phyloP scores from a whole-genome alignment of 2,113 vertebrate species.

The Ammodytes dubius region DNA sequence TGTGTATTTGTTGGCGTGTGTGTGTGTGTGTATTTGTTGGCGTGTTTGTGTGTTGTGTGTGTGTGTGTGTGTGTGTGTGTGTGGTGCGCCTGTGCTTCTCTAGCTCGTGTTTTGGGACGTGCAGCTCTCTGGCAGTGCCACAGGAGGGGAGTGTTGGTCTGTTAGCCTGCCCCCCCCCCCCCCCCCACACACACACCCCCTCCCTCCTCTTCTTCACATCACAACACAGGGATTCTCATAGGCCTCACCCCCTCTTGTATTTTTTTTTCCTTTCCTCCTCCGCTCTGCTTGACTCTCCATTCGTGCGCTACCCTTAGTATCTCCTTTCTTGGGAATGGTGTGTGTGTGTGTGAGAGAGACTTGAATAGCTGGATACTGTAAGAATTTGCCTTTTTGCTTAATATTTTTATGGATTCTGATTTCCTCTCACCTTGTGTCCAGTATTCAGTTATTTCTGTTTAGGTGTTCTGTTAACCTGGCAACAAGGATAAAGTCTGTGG shows the following conservation, averaged over 20 bases:
- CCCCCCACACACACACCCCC: conserved; percentile 25
- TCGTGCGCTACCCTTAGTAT: conserved; percentile 14
- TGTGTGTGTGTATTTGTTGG: too few relatives aligned
- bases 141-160: conserved; percentile 83
- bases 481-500: not conserved
- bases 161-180: conserved; percentile 50
- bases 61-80: conserved; percentile 1
- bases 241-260: conserved; percentile 30
- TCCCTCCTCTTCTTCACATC: conserved; percentile 43
- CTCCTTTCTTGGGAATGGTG: conserved; percentile 58
- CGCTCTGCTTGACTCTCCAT: not conserved
- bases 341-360: not conserved
- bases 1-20: too few relatives aligned
- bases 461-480: not conserved
- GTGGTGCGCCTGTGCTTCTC: not conserved
- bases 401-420: conserved; percentile 12
- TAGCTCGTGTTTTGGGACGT: conserved; percentile 45
- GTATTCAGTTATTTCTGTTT: not conserved
- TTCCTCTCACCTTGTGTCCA: not conserved
- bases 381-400: conserved; percentile 14
- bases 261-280: not conserved
- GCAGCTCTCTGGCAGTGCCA: conserved; percentile 79
- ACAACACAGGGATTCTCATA: conserved; percentile 52
- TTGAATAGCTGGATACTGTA: not conserved
- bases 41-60: not conserved